Conservation (phyloP, 2,113 vertebrate genomes). For the Xenopus laevis region DNA sequence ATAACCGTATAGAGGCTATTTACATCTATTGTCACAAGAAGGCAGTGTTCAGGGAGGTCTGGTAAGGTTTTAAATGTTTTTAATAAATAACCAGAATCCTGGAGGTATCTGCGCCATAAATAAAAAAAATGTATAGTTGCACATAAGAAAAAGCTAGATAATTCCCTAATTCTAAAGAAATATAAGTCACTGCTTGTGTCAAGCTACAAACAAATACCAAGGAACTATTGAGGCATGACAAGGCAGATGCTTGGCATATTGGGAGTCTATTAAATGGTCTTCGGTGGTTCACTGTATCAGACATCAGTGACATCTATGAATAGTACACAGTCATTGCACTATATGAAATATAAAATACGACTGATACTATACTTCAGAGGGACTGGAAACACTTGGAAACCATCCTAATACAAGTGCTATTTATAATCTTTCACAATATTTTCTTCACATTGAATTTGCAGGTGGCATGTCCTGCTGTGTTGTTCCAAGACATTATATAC, state of each 20-base stretch:
- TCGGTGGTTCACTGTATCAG: constrained; percentile 37
- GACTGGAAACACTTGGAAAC: constrained; percentile 25
- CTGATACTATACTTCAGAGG: constrained; percentile 23
- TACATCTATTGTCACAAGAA: no score
- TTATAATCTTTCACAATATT: constrained; percentile 44
- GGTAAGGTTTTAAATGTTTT: no score
- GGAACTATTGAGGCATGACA: constrained; percentile 35
- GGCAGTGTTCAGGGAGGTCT: no score
- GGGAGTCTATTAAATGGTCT: constrained; percentile 40
- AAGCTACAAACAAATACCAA: constrained; percentile 30
- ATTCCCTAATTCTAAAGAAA: neutral
- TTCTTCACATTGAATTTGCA: constrained; percentile 40
- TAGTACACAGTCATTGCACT: constrained; percentile 36
- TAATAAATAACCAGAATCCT: no score
- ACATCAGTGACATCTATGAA: constrained; percentile 39
- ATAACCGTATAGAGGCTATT: no score
- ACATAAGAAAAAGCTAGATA: no score
- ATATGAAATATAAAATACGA: constrained; percentile 24
- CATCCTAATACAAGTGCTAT: constrained; percentile 38
- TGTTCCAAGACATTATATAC: constrained; percentile 31
- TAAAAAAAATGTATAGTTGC: no score
- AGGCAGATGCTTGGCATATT: constrained; percentile 40
- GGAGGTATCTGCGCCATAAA: no score
- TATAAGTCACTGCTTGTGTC: constrained; percentile 25
- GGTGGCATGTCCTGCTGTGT: constrained; percentile 41